These are phyloP conservation scores for Falco biarmicus DNA, from an alignment of 2,797 vertebrate genomes.

Conservation along the genomic window DNA sequence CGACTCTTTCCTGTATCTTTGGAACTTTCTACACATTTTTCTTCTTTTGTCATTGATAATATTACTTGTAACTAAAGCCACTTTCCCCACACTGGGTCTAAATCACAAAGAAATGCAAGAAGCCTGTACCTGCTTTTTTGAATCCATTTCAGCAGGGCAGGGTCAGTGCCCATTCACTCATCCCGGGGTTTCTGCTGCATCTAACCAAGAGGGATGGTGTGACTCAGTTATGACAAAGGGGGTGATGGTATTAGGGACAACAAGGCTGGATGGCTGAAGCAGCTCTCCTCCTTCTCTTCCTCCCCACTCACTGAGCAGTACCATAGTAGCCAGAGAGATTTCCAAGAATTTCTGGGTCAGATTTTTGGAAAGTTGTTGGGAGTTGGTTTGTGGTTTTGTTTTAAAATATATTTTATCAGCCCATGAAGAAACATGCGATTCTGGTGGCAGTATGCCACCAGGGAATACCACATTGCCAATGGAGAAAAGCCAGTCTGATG, in stretches of 20 bases:
- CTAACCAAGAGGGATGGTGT: neutral
- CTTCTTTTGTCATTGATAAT: neutral
- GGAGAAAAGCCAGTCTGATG: neutral
- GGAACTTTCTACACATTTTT: neutral
- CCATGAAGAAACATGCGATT: neutral
- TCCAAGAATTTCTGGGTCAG: slow-evolving; percentile 5
- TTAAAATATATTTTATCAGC: neutral
- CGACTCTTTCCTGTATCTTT: neutral
- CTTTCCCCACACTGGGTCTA: neutral
- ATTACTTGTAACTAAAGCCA: neutral
- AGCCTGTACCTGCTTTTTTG: neutral
- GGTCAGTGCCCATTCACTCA: neutral
- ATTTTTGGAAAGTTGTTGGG: neutral
- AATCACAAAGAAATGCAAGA: neutral
- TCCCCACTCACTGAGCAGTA: neutral
- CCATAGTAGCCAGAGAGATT: neutral
- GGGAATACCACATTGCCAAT: neutral
- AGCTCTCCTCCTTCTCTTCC: neutral
- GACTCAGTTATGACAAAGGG: neutral
- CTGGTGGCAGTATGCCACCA: neutral
- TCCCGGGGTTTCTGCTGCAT: neutral
- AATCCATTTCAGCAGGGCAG: neutral
- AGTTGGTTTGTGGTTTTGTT: neutral
- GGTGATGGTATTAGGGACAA: neutral
- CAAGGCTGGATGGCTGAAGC: neutral